These are phyloP conservation scores for Hesperophylax magnus DNA, from an alignment of 1,140 invertebrate species.

Conservation along the genomic window DNA sequence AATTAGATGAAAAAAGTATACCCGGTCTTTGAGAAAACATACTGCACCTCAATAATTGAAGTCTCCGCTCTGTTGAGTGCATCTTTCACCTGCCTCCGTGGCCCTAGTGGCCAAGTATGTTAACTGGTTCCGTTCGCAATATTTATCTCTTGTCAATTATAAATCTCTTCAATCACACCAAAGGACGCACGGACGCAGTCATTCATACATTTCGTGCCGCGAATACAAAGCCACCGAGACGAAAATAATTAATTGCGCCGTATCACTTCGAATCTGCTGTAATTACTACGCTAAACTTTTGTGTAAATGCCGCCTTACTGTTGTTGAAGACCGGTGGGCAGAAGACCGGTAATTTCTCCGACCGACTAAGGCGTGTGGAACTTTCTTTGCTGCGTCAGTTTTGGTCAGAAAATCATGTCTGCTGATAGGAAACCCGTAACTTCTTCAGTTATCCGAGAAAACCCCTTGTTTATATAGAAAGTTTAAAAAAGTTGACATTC, in stretches of 20 bases:
- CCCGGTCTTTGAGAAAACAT: too few species aligned
- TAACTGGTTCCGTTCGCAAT: not conserved
- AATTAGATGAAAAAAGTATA: too few species aligned
- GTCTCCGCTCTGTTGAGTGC: too few species aligned
- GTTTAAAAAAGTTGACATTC: too few species aligned
- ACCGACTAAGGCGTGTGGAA: conserved; percentile 3
- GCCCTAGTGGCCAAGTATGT: not conserved
- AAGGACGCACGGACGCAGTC: not conserved
- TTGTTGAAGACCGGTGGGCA: not conserved
- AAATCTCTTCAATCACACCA: not conserved
- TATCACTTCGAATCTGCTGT: not conserved
- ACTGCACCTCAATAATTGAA: too few species aligned
- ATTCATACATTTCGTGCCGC: not conserved
- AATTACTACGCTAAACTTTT: not conserved
- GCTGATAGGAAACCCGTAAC: not conserved
- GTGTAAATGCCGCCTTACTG: not conserved
- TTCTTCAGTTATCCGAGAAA: not conserved
- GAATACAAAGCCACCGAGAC: not conserved
- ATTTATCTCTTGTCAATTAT: not conserved
- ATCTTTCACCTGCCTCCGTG: not conserved
- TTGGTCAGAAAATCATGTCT: conserved; percentile 2
- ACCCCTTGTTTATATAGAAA: too few species aligned
- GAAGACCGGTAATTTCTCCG: conserved; percentile 30
- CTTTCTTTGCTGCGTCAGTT: conserved; percentile 33
- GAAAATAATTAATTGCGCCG: not conserved